Evolutionary conservation across 2,888 invertebrate genomes (phyloP).

Genomic region (Hirtodrosophila cameraria): DNA sequence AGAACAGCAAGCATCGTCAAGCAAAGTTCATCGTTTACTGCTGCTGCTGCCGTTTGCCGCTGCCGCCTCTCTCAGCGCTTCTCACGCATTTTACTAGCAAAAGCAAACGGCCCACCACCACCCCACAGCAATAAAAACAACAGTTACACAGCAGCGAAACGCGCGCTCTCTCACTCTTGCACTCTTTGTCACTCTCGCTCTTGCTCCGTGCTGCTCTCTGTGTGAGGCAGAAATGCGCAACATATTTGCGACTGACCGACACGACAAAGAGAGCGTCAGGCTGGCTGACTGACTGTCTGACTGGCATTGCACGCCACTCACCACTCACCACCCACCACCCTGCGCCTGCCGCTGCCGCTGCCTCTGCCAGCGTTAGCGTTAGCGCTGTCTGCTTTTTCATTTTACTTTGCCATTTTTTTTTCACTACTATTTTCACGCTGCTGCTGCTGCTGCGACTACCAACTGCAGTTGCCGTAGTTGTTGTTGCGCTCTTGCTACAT

Average conservation of each 20-base stretch:
- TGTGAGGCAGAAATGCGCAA: conserved; percentile 72
- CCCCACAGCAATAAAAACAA: conserved; percentile 64
- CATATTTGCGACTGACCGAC: conserved; percentile 80
- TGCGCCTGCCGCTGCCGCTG: conserved; percentile 24
- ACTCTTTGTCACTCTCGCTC: conserved; percentile 10
- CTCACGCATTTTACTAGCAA: conserved; percentile 74
- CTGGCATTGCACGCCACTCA: conserved; percentile 39
- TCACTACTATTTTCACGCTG: conserved; percentile 80
- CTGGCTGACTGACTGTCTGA: conserved; percentile 31
- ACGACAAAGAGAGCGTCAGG: conserved; percentile 42
- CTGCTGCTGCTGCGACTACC: conserved; percentile 38
- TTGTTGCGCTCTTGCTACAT: conserved; percentile 70
- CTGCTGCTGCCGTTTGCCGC: conserved; percentile 19
- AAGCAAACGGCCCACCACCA: conserved; percentile 42
- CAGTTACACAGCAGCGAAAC: conserved; percentile 67
- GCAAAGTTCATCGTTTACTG: conserved; percentile 80
- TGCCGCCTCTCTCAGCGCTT: conserved; percentile 54
- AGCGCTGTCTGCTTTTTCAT: conserved; percentile 63
- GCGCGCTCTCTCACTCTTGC: conserved; percentile 40
- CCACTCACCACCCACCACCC: conserved; percentile 53
- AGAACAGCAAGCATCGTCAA: conserved; percentile 59
- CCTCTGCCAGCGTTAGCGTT: conserved; percentile 35
- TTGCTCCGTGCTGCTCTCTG: conserved; percentile 16
- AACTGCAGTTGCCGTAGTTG: conserved; percentile 46
- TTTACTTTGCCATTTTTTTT: conserved; percentile 60